Evolutionary conservation across 2,113 vertebrate genomes (phyloP).

Genomic region (Urocitellus parryii): DNA sequence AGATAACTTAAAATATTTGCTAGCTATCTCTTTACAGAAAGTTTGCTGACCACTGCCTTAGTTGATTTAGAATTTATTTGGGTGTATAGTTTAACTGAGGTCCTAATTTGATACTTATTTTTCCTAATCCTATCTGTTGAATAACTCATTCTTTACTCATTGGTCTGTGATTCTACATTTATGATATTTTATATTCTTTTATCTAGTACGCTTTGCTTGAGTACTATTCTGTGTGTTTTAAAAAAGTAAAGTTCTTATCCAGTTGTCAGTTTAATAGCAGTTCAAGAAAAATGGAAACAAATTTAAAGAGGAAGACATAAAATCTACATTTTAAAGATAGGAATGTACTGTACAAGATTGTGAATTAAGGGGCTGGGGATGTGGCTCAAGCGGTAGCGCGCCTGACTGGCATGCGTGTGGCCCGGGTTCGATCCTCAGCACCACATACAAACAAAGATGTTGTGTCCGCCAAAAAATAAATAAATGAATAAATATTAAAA

Average conservation of each 20-base stretch:
- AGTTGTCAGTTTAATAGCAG: not conserved
- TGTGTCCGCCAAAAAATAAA: too few species aligned
- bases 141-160: not conserved
- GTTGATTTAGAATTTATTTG: not conserved
- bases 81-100: not conserved
- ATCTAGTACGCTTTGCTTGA: not conserved
- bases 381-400: too few species aligned
- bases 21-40: not conserved
- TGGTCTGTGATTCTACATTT: not conserved
- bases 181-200: slow-evolving; percentile 21
- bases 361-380: too few species aligned
- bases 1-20: not conserved
- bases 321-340: slow-evolving; percentile 36
- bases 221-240: not conserved
- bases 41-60: not conserved
- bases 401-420: too few species aligned
- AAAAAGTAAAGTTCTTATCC: slow-evolving; percentile 38
- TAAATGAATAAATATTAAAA: too few species aligned
- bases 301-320: slow-evolving; percentile 7
- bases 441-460: too few species aligned
- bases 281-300: slow-evolving; percentile 49
- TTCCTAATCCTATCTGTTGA: not conserved
- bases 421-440: too few species aligned
- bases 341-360: not conserved
- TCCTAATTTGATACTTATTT: not conserved